A percentile compares a stretch with the other conserved stretches of the same genome.
Conservation (phyloP, 1,140 invertebrate genomes). For the Ips typographus region DNA sequence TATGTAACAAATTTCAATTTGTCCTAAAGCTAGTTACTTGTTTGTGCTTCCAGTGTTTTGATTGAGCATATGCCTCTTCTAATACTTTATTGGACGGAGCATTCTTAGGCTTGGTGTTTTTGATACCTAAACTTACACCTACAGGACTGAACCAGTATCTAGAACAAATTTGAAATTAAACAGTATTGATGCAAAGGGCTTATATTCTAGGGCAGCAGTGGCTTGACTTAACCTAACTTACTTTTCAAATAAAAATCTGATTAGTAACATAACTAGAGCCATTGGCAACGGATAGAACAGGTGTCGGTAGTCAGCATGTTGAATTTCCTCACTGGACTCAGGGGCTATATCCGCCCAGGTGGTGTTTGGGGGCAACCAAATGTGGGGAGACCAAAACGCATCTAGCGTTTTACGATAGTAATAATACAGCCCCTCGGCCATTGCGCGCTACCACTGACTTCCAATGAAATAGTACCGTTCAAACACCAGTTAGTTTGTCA, state of each 20-base stretch:
- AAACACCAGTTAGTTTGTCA: no score
- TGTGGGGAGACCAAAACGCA: slow-evolving; percentile 77
- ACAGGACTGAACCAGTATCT: slow-evolving; percentile 78
- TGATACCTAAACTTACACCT: slow-evolving; percentile 75
- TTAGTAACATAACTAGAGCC: slow-evolving; percentile 71
- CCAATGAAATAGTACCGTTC: no score
- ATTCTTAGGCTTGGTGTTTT: slow-evolving; percentile 72
- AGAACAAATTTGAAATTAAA: slow-evolving; percentile 16
- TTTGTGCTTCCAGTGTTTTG: slow-evolving; percentile 71
- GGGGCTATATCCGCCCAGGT: slow-evolving; percentile 86
- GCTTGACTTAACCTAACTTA: slow-evolving; percentile 55
- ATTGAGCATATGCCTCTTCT: slow-evolving; percentile 69
- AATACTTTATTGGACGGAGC: slow-evolving; percentile 68
- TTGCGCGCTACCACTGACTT: neutral
- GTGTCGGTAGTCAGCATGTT: slow-evolving; percentile 81
- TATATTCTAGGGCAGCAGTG: slow-evolving; percentile 1
- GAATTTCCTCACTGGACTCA: slow-evolving; percentile 71
- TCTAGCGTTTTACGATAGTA: slow-evolving; percentile 47
- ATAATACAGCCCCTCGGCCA: neutral
- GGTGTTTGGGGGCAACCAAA: slow-evolving; percentile 88
- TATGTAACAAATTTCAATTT: neutral
- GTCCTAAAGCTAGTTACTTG: slow-evolving; percentile 56
- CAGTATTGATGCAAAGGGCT: neutral
- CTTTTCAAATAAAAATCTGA: slow-evolving; percentile 81
- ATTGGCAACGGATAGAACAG: slow-evolving; percentile 80